These are phyloP conservation scores for Lamprologus ornatipinnis DNA, from an alignment of 2,113 vertebrate species.

Conservation along the genomic window DNA sequence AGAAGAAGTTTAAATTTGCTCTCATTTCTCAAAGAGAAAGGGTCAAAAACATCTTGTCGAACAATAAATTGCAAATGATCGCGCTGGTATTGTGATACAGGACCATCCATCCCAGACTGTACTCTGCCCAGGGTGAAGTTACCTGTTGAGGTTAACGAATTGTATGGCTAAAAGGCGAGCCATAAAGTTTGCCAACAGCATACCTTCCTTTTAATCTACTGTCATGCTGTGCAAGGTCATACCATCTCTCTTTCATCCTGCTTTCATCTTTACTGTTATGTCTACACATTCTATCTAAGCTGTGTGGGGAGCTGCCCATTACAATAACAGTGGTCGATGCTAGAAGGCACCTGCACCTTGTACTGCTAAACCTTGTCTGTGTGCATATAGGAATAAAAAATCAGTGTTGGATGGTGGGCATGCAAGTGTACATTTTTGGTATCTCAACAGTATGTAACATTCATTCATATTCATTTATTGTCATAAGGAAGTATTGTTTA, in stretches of 20 bases:
- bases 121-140: neutral
- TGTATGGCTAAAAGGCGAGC: neutral
- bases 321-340: conserved; percentile 6
- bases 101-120: neutral
- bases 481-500: neutral
- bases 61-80: conserved; percentile 7
- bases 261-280: conserved; percentile 64
- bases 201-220: neutral
- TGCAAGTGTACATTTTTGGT: neutral
- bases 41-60: neutral
- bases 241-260: neutral
- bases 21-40: conserved; percentile 12
- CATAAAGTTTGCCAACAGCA: neutral
- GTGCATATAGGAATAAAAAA: neutral
- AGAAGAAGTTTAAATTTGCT: neutral
- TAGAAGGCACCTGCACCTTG: conserved; percentile 15
- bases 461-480: neutral
- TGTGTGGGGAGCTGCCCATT: conserved; percentile 31
- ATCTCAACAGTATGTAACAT: neutral
- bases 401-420: neutral
- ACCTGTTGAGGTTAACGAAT: conserved; percentile 5
- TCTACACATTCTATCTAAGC: conserved; percentile 38
- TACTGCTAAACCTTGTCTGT: neutral
- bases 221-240: neutral
- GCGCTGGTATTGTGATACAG: neutral